Evolutionary conservation across 2,797 vertebrate genomes (phyloP).

Genomic region (Prionace glauca): DNA sequence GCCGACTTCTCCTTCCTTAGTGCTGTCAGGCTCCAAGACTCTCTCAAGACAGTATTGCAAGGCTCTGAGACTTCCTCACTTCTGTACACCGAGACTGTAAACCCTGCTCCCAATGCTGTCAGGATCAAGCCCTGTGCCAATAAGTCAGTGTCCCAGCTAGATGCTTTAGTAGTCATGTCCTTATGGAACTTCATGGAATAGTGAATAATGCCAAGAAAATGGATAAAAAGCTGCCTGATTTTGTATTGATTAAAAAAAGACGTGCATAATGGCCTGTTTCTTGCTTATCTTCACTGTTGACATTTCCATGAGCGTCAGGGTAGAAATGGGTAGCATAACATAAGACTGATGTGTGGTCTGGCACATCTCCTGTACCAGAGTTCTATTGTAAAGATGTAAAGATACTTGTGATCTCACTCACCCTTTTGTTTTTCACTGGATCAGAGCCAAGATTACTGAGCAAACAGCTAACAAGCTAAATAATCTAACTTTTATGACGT

Average conservation of each 20-base stretch:
- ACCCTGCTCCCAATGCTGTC: not conserved
- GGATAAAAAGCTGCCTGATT: not conserved
- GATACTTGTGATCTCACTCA: not conserved
- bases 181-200: not conserved
- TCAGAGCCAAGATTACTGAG: not conserved
- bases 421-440: not conserved
- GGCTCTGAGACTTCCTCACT: not conserved
- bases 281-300: constrained; percentile 1
- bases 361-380: not conserved
- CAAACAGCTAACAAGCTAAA: not conserved
- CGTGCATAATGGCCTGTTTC: not conserved
- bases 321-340: not conserved
- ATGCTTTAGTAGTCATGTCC: not conserved
- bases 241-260: not conserved
- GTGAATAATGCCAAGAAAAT: not conserved
- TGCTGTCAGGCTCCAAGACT: not conserved
- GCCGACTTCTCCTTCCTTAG: not conserved
- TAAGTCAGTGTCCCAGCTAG: not conserved
- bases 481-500: constrained; percentile 13
- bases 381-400: not conserved
- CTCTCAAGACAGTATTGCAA: not conserved
- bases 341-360: not conserved
- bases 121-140: not conserved
- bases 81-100: not conserved
- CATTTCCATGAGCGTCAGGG: not conserved